Conservation (phyloP, 2,113 vertebrate species). For the Brachyhypopomus gauderio region DNA sequence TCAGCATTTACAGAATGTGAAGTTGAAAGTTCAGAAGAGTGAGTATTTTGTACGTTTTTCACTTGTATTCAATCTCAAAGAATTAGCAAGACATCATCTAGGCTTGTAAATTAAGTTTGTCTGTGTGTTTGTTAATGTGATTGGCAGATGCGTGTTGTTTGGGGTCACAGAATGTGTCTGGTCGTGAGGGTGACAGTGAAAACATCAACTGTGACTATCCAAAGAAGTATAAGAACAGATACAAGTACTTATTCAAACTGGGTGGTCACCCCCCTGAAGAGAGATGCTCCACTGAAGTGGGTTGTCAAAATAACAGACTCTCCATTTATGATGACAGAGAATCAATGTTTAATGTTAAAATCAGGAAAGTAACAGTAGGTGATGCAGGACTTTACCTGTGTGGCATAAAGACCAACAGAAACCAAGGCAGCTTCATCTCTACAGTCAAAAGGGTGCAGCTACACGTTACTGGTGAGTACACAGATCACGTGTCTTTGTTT, state of each 20-base stretch:
- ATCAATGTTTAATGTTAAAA: not conserved
- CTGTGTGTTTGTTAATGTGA: not conserved
- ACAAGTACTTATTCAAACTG: not conserved
- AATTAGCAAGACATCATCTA: not conserved
- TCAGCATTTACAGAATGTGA: not conserved
- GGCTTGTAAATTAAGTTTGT: not conserved
- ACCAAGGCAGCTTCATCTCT: not conserved
- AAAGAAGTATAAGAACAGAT: not conserved
- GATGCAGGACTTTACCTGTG: constrained; percentile 25
- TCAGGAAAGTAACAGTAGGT: not conserved
- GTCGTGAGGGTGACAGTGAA: not conserved
- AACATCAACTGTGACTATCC: constrained; percentile 15
- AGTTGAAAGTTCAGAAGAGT: not conserved
- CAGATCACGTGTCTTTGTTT: not conserved
- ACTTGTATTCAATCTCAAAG: too few species aligned
- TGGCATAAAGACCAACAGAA: not conserved
- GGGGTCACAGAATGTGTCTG: not conserved
- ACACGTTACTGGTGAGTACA: constrained; percentile 7
- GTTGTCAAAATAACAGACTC: not conserved
- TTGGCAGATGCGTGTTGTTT: constrained; percentile 38
- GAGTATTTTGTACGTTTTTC: not conserved
- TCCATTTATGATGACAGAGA: not conserved
- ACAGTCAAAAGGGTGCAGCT: constrained; percentile 8
- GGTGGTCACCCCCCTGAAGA: not conserved
- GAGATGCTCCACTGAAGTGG: not conserved